Percentiles rank a stretch among this genome's conserved stretches.
Evolutionary conservation across 2,797 vertebrate genomes (phyloP).

Genomic region (Chrysocyon brachyurus): DNA sequence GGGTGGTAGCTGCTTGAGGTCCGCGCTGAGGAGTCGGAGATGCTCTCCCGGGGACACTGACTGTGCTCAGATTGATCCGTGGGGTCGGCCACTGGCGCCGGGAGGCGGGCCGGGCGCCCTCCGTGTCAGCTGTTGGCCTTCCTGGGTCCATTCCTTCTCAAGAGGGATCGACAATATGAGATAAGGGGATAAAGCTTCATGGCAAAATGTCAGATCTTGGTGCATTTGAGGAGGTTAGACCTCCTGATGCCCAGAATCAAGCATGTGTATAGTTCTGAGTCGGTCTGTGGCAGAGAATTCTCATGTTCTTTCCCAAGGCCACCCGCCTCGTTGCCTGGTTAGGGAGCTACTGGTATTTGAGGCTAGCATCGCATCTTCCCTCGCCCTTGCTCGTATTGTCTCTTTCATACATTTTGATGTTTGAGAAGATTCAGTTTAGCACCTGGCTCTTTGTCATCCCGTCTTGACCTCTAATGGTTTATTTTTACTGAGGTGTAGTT

Average conservation of each 20-base stretch:
- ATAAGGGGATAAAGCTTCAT: background rate
- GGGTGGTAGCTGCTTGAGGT: background rate
- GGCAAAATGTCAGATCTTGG: background rate
- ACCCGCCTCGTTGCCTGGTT: background rate
- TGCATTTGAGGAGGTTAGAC: background rate
- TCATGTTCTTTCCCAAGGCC: background rate
- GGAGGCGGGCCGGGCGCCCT: background rate
- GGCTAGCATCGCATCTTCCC: background rate
- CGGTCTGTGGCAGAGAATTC: background rate
- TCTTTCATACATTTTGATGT: background rate
- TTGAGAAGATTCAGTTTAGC: background rate
- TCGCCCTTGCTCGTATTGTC: background rate
- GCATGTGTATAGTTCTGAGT: background rate
- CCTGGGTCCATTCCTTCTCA: background rate
- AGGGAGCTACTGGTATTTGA: background rate
- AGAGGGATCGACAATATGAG: background rate
- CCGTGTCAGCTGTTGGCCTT: background rate
- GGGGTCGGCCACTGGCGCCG: background rate
- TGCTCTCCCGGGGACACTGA: background rate
- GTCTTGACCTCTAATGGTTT: background rate
- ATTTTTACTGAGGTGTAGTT: background rate
- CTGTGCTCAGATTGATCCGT: background rate
- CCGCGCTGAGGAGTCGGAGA: background rate
- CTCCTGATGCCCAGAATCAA: background rate
- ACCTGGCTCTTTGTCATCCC: background rate